phyloP scores from a whole-genome alignment of 2,113 vertebrate genomes.

The Bambusicola thoracicus region DNA sequence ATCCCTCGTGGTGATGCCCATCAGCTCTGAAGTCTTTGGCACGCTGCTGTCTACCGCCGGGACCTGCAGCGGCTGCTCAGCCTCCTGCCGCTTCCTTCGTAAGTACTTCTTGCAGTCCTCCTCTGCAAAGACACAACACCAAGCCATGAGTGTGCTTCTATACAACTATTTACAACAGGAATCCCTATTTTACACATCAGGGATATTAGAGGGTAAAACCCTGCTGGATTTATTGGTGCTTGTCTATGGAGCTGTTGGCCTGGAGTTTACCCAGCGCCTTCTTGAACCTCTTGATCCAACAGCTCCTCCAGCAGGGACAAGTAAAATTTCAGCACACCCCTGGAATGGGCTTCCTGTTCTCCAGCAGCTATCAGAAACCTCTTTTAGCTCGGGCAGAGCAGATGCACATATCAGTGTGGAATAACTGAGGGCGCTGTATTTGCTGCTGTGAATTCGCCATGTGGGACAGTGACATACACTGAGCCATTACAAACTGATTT shows the following conservation, averaged over 20 bases:
- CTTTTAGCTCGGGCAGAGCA: neutral
- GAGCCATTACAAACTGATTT: neutral
- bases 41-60: slow-evolving; percentile 89
- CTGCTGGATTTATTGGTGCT: neutral
- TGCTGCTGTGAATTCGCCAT: neutral
- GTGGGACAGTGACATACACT: neutral
- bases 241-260: neutral
- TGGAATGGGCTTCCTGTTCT: neutral
- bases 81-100: slow-evolving; percentile 65
- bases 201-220: neutral
- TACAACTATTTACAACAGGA: neutral
- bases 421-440: neutral
- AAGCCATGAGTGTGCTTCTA: accelerated
- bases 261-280: neutral
- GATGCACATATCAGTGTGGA: neutral
- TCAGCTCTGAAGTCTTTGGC: slow-evolving; percentile 69
- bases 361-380: neutral
- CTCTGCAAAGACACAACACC: slow-evolving; percentile 73
- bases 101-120: slow-evolving; percentile 87
- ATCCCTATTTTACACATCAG: neutral
- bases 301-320: neutral
- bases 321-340: neutral
- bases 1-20: slow-evolving; percentile 86
- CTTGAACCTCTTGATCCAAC: neutral
- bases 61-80: slow-evolving; percentile 86